Evolutionary conservation across 2,113 vertebrate genomes (phyloP), one percentile per base, ranked within the genome.

Genomic region (Apus apus): DNA sequence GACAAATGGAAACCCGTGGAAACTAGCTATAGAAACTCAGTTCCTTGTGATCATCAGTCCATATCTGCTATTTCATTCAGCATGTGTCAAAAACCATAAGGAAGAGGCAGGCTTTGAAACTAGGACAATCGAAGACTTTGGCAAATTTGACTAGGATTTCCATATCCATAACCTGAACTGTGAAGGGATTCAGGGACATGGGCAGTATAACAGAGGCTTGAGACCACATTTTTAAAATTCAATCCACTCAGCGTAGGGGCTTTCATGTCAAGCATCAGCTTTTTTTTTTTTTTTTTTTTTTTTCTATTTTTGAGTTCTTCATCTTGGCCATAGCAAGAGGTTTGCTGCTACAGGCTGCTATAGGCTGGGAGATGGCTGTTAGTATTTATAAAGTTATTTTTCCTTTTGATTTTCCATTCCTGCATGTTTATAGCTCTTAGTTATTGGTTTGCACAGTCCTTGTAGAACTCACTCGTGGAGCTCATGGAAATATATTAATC

Each of bases 161-260:
- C 14, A 51, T 17, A 11, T 48, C 48, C 9, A 9, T 64, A 48
- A 71, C 7, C 11, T 64, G 45, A 78, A 78, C 18, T 38, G 25
- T 32, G 30, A 56, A 62, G 18, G 17, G 8, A 51, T 77, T 73
- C 57, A 72, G 27, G 16, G 16, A 38, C 13, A 38, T 0, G 0
- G 21, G 17, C 29, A 67, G 51, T 14, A n/a, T 5, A 83, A 20
- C 3, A 27, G 32, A 30, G 8, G 13, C 25, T 66, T 40, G 22
- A 90, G 46, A 88, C 60, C 43, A 60, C 14, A 32, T 64, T 78
- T 60, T 30, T 45, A 71, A 48, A 87, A 25, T 15, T 78, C 8
- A 71, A 13, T 54, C 6, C 27, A n/a, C 15, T 61, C 40, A 15
- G 23, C 9, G 11, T 48, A 45, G 21, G 25, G 12, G 15, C 9